Evolutionary conservation across 2,113 vertebrate species (phyloP).

Genomic region (Patagioenas fasciata): DNA sequence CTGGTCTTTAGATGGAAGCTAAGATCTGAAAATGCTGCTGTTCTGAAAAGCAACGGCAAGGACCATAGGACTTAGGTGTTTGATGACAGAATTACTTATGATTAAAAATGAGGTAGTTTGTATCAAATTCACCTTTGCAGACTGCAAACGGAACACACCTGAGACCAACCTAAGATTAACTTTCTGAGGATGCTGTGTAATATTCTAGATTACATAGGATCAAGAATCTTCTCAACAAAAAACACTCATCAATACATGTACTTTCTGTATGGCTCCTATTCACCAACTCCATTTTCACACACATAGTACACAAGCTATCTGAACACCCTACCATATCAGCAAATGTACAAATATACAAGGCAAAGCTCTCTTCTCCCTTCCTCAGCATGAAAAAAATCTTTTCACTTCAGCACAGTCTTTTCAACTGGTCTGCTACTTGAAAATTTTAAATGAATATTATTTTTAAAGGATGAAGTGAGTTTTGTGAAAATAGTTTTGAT

Average conservation of each 20-base stretch:
- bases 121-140: neutral
- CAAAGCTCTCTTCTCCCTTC: neutral
- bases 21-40: neutral
- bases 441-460: neutral
- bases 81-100: neutral
- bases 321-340: neutral
- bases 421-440: neutral
- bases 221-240: neutral
- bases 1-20: neutral
- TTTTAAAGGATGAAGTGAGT: neutral
- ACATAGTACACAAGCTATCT: neutral
- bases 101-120: neutral
- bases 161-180: neutral
- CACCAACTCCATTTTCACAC: neutral
- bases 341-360: neutral
- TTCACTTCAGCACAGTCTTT: neutral
- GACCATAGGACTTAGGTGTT: neutral
- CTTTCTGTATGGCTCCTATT: neutral
- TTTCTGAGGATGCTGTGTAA: neutral
- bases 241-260: neutral
- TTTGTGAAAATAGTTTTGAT: neutral
- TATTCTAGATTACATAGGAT: rapidly evolving
- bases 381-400: neutral
- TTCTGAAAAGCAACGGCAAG: neutral
- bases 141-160: neutral